Conservation (phyloP, 2,113 vertebrate species). For the Petromus typicus region DNA sequence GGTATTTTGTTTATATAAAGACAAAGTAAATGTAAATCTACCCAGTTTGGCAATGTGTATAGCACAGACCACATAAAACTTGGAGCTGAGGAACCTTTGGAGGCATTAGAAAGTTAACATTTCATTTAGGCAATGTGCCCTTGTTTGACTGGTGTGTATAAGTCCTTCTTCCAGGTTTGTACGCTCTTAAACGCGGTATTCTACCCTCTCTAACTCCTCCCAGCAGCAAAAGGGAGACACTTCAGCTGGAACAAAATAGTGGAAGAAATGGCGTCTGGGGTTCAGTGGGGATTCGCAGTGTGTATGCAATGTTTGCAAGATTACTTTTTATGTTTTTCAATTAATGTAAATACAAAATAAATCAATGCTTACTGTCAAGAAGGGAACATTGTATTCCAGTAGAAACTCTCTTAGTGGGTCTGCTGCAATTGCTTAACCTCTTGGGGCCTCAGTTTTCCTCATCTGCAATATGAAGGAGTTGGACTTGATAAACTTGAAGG, state of each 20-base stretch:
- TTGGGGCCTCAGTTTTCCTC: conserved; percentile 74
- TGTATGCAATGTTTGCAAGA: conserved; percentile 86
- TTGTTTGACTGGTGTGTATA: conserved; percentile 83
- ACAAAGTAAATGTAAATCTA: conserved; percentile 75
- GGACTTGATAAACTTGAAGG: conserved; percentile 74
- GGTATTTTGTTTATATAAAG: conserved; percentile 75
- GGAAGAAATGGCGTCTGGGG: conserved; percentile 88
- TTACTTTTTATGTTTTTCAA: conserved; percentile 83
- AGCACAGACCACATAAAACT: conserved; percentile 68
- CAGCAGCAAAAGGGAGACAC: conserved; percentile 85
- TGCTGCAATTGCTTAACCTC: conserved; percentile 76
- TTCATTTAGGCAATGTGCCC: conserved; percentile 83
- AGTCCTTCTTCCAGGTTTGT: conserved; percentile 89
- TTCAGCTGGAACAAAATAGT: conserved; percentile 85
- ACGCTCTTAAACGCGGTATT: conserved; percentile 84
- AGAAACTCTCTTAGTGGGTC: conserved; percentile 76
- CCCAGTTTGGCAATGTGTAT: conserved; percentile 74
- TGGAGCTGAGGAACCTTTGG: conserved; percentile 72
- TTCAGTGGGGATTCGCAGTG: conserved; percentile 84
- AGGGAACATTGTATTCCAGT: conserved; percentile 68
- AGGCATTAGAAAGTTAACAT: conserved; percentile 82
- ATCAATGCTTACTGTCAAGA: conserved; percentile 75
- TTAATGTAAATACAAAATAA: conserved; percentile 77
- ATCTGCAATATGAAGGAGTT: conserved; percentile 76
- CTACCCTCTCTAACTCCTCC: conserved; percentile 83